Conservation (phyloP, 1,140 invertebrate species). For the Zaprionus africanus region DNA sequence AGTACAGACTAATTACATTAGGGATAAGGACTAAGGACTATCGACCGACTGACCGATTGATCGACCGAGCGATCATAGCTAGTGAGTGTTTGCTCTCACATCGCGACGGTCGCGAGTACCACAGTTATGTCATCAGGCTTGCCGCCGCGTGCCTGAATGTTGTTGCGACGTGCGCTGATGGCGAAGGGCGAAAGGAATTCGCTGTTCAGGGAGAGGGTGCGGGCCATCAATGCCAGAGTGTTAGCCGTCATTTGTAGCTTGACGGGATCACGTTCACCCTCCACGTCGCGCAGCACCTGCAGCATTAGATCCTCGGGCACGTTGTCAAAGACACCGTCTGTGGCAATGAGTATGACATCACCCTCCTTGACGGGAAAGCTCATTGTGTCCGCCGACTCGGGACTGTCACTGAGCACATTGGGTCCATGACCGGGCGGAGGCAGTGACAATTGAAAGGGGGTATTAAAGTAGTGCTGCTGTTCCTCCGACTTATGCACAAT, state of each 20-base stretch:
- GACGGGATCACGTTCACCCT: conserved; percentile 89
- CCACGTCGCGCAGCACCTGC: conserved; percentile 84
- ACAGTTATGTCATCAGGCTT: conserved; percentile 99
- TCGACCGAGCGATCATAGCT: conserved; percentile 1
- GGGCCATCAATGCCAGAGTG: conserved; percentile 96
- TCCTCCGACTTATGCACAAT: conserved; percentile 96
- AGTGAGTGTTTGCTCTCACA: conserved; percentile 85
- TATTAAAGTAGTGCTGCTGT: conserved; percentile 99
- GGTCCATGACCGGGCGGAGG: conserved; percentile 94
- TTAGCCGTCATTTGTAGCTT: conserved; percentile 95
- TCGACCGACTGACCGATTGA: conserved; percentile 15
- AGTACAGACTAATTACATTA: conserved; percentile 69
- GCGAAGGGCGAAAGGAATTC: conserved; percentile 98
- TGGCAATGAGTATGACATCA: conserved; percentile 97
- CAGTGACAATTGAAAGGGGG: conserved; percentile 97
- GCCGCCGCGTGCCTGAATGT: conserved; percentile 96
- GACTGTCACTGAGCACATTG: conserved; percentile 95
- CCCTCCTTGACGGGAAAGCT: conserved; percentile 97
- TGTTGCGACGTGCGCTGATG: conserved; percentile 94
- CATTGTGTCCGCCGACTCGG: conserved; percentile 95
- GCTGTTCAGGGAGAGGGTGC: conserved; percentile 95
- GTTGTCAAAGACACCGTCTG: conserved; percentile 99
- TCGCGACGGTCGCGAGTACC: conserved; percentile 94
- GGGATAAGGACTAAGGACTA: conserved; percentile 45
- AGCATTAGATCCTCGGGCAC: conserved; percentile 94